These are phyloP conservation scores for Neopipo cinnamomea DNA, from an alignment of 2,113 vertebrate genomes.

Conservation along the genomic window DNA sequence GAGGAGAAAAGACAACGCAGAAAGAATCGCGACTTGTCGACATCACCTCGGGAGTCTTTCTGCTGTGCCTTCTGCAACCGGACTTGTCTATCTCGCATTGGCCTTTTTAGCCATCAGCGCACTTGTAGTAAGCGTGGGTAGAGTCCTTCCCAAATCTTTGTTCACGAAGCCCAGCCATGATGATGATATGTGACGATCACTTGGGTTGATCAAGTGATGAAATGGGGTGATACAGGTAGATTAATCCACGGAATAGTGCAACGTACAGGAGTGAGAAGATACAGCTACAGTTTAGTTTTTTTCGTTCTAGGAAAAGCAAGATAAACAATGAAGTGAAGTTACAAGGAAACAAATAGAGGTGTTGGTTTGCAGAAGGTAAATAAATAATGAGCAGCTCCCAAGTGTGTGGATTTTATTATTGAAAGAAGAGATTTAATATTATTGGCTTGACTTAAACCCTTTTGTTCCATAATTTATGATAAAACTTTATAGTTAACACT, in stretches of 20 bases:
- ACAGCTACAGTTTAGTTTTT: not conserved
- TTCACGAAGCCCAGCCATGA: too few species aligned
- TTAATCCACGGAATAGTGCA: not conserved
- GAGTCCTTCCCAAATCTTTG: too few species aligned
- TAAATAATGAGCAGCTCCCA: constrained; percentile 35
- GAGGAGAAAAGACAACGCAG: too few species aligned
- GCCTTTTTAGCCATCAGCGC: too few species aligned
- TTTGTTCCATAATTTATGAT: constrained; percentile 35
- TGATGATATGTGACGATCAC: not conserved
- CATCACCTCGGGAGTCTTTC: too few species aligned
- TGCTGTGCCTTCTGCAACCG: too few species aligned
- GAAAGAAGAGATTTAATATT: not conserved
- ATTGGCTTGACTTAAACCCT: not conserved
- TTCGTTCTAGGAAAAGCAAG: not conserved
- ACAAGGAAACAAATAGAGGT: not conserved
- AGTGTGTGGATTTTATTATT: not conserved
- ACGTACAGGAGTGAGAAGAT: not conserved
- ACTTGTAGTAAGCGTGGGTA: too few species aligned
- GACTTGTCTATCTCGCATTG: too few species aligned
- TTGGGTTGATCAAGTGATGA: not conserved
- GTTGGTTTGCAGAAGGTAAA: constrained; percentile 1
- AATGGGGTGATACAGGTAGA: not conserved
- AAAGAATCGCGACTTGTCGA: too few species aligned
- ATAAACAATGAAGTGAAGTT: not conserved
- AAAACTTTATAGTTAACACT: not conserved